Evolutionary conservation across 1,140 invertebrate species (phyloP).

Genomic region (Aphelenchoides avenae): DNA sequence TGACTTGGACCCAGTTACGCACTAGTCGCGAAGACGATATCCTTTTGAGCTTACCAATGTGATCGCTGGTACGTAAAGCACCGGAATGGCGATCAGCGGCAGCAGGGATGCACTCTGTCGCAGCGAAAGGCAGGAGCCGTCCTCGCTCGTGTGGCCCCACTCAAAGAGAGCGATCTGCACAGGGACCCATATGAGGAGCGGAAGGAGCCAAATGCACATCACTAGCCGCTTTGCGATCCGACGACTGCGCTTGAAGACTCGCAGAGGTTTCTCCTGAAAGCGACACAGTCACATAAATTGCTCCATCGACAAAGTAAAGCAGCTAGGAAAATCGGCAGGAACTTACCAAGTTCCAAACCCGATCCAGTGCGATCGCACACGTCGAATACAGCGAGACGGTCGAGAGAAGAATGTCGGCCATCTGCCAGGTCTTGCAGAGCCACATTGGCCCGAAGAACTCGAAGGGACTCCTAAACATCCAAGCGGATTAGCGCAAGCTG

Average conservation of each 20-base stretch:
- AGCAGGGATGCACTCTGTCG: too few species aligned
- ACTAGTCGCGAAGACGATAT: too few species aligned
- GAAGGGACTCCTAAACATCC: slow-evolving; percentile 10
- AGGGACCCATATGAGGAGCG: slow-evolving; percentile 28
- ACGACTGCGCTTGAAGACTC: slow-evolving; percentile 30
- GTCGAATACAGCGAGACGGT: slow-evolving; percentile 36
- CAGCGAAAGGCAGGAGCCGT: too few species aligned
- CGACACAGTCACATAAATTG: too few species aligned
- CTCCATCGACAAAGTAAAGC: too few species aligned
- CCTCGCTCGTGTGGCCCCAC: not conserved
- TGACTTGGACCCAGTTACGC: too few species aligned
- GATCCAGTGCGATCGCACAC: slow-evolving; percentile 34
- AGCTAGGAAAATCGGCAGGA: not conserved
- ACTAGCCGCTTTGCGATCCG: slow-evolving; percentile 23
- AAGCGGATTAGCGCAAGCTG: too few species aligned
- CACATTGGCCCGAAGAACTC: slow-evolving; percentile 7
- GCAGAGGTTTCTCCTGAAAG: slow-evolving; percentile 27
- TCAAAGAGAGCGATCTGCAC: slow-evolving; percentile 5
- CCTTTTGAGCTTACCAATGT: too few species aligned
- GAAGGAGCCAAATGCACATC: slow-evolving; percentile 29
- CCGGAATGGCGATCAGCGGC: too few species aligned
- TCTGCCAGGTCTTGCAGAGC: slow-evolving; percentile 27
- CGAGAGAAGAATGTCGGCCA: slow-evolving; percentile 22
- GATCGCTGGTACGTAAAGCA: too few species aligned
- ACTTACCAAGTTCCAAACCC: slow-evolving; percentile 31